Percentiles rank a stretch among this genome's conserved stretches.
Conservation (phyloP, 2,797 vertebrate genomes). For the Sebastes nivosus region DNA sequence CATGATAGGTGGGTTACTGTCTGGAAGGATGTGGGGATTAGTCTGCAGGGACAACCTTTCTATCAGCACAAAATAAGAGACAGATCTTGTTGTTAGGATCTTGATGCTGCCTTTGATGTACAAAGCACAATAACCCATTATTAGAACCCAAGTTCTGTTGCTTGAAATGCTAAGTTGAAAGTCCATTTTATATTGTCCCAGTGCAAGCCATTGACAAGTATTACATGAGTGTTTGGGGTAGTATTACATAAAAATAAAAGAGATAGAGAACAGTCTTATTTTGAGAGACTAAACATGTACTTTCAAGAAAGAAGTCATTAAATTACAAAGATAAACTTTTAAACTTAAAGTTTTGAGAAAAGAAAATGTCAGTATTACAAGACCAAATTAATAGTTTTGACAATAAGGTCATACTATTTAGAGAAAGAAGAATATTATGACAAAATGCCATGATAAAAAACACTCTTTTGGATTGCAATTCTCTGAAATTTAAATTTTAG, state of each 20-base stretch:
- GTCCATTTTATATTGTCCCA: not conserved
- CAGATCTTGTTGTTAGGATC: not conserved
- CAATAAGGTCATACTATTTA: not conserved
- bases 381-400: not conserved
- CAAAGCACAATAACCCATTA: constrained; percentile 51
- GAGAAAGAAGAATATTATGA: not conserved
- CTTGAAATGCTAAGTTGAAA: constrained; percentile 24
- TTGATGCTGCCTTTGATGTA: constrained; percentile 17
- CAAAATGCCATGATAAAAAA: not conserved
- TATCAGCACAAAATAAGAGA: constrained; percentile 1
- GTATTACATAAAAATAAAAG: not conserved
- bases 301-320: not conserved
- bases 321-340: not conserved
- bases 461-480: not conserved
- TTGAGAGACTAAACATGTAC: not conserved
- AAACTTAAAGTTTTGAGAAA: not conserved
- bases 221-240: not conserved
- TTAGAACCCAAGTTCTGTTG: constrained; percentile 15
- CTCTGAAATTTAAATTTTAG: constrained; percentile 3
- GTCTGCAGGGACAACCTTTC: not conserved
- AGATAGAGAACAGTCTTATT: not conserved
- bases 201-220: not conserved
- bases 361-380: not conserved
- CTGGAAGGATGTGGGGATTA: not conserved
- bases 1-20: not conserved